phyloP scores from a whole-genome alignment of 2,113 vertebrate species.

The Arvicanthis niloticus region DNA sequence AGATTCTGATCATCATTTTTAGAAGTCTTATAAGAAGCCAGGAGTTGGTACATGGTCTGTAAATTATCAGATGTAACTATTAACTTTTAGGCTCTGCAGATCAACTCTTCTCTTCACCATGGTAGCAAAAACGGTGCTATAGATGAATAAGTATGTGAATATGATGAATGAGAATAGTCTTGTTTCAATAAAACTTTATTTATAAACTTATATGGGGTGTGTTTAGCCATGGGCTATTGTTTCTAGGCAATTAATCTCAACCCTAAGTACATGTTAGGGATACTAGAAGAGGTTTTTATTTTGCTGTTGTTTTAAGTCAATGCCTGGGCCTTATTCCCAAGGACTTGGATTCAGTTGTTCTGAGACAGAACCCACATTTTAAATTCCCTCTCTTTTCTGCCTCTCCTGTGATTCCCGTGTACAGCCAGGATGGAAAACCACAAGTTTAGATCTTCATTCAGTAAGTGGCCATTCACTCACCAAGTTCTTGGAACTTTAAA shows the following conservation, averaged over 20 bases:
- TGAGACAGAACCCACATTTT: background rate
- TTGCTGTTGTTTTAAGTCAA: background rate
- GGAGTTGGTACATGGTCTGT: background rate
- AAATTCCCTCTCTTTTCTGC: background rate
- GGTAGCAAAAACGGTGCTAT: background rate
- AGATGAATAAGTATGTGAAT: background rate
- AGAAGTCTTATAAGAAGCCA: background rate
- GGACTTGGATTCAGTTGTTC: background rate
- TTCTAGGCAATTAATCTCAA: background rate
- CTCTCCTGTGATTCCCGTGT: background rate
- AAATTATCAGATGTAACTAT: background rate
- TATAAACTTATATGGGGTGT: background rate
- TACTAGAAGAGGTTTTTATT: background rate
- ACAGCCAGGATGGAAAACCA: background rate
- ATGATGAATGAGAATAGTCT: background rate
- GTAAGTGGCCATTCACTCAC: background rate
- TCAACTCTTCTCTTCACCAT: background rate
- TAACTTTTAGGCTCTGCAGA: background rate
- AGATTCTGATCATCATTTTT: background rate
- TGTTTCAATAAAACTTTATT: constrained; percentile 39
- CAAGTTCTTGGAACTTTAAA: background rate
- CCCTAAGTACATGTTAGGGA: background rate
- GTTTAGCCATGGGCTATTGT: background rate
- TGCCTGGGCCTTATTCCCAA: background rate
- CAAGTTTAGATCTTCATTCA: background rate